These are phyloP conservation scores for Aurelia aurita DNA, from an alignment of 30 jellyfish, hydroid and myxozoan species.

Conservation along the genomic window DNA sequence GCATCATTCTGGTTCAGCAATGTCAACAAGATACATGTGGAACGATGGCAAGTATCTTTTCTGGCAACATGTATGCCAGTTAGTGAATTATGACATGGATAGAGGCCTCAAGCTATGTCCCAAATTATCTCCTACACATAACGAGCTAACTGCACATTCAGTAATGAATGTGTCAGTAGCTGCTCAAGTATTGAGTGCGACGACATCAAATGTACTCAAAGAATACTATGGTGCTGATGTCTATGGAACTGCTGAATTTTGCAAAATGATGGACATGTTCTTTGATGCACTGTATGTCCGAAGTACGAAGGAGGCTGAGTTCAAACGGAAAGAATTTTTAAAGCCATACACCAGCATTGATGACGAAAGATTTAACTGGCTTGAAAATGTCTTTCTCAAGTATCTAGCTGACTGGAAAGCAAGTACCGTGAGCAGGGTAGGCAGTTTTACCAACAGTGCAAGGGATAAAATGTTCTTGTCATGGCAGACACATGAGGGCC, in stretches of 20 bases:
- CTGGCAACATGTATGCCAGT: constrained; percentile 7
- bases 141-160: constrained; percentile 34
- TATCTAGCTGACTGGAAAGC: constrained; percentile 58
- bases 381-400: constrained; percentile 8
- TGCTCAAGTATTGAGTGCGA: constrained; percentile 66
- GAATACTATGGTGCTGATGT: too few species aligned
- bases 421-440: constrained; percentile 12
- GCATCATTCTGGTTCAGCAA: constrained; percentile 26
- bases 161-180: constrained; percentile 40
- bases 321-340: constrained; percentile 20
- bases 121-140: constrained; percentile 37
- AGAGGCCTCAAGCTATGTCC: constrained; percentile 26
- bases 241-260: constrained; percentile 42
- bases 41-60: neutral
- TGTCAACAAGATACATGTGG: constrained; percentile 19
- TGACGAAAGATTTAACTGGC: constrained; percentile 46
- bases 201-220: constrained; percentile 23
- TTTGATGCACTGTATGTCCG: constrained; percentile 62
- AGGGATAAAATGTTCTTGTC: constrained; percentile 53
- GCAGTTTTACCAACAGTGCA: constrained; percentile 19
- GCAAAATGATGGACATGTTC: constrained; percentile 45
- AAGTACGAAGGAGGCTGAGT: constrained; percentile 9
- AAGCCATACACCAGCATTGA: constrained; percentile 27
- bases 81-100: neutral
- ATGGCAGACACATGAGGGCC: constrained; percentile 59